Evolutionary conservation across 2,888 invertebrate species (phyloP).

Genomic region (Drosophila atripex): DNA sequence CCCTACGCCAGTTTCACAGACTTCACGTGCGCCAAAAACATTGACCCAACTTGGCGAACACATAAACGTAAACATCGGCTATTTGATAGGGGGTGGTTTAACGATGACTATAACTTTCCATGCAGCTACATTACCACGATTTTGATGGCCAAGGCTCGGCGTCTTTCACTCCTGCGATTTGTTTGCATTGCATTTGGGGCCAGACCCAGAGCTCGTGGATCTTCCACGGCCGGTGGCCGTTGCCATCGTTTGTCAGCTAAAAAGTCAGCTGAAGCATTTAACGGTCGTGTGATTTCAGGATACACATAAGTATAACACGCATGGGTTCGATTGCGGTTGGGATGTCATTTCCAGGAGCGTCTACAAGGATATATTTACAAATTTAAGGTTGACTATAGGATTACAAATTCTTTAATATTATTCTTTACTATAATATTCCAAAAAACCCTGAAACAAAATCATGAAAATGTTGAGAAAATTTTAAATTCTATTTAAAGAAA

Average conservation of each 20-base stretch:
- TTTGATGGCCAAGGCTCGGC: conserved; percentile 59
- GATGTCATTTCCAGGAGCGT: conserved; percentile 58
- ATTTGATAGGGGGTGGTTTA: conserved; percentile 41
- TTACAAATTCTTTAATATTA: no score
- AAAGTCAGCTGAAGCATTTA: conserved; percentile 54
- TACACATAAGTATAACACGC: conserved; percentile 37
- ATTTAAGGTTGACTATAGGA: no score
- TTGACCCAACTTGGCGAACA: conserved; percentile 57
- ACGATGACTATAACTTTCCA: conserved; percentile 57
- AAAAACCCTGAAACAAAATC: no score
- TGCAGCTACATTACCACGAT: conserved; percentile 40
- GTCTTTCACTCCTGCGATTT: conserved; percentile 50
- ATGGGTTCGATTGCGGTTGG: conserved; percentile 47
- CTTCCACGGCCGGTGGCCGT: conserved; percentile 4
- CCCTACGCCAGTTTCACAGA: conserved; percentile 16
- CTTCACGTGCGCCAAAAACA: conserved; percentile 52
- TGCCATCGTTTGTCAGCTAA: conserved; percentile 21
- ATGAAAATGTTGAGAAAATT: no score
- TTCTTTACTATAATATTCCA: no score
- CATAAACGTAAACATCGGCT: conserved; percentile 42
- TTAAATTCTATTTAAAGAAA: no score
- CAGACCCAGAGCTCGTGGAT: conserved; percentile 22
- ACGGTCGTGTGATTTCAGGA: conserved; percentile 53
- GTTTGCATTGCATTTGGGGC: conserved; percentile 68
- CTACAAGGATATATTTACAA: no score